Evolutionary conservation across 2,113 vertebrate genomes (phyloP).

Genomic region (Vombatus ursinus): DNA sequence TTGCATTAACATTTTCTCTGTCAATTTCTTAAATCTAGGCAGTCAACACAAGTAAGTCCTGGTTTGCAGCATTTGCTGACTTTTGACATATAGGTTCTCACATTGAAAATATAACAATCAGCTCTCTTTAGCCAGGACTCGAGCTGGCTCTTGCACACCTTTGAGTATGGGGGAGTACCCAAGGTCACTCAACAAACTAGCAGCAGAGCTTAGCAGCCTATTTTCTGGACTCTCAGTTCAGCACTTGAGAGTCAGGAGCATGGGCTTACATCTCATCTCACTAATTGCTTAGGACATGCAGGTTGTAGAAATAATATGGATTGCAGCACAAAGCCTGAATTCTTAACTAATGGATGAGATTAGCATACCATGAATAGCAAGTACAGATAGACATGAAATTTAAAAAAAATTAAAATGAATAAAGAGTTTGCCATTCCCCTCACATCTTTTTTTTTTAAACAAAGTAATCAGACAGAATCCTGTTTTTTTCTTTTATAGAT

Average conservation of each 20-base stretch:
- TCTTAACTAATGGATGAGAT: constrained; percentile 59
- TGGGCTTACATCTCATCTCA: neutral
- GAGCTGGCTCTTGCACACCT: neutral
- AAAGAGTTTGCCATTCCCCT: neutral
- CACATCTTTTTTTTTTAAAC: neutral
- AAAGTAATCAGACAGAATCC: constrained; percentile 27
- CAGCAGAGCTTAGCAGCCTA: neutral
- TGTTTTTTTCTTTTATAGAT: constrained; percentile 83
- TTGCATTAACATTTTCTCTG: neutral
- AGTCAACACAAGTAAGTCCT: neutral
- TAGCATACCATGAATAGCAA: constrained; percentile 48
- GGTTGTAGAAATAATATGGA: constrained; percentile 55
- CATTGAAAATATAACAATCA: neutral
- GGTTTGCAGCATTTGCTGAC: neutral
- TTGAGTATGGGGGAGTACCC: neutral
- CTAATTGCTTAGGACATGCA: neutral
- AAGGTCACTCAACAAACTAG: neutral
- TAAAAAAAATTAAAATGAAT: neutral
- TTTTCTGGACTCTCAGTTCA: neutral
- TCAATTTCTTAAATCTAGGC: neutral
- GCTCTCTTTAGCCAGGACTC: neutral
- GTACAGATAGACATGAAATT: neutral
- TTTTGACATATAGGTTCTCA: neutral
- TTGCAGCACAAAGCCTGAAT: constrained; percentile 63
- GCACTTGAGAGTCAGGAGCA: neutral